phyloP scores from a whole-genome alignment of 2,797 vertebrate species.

The Monodelphis domestica region DNA sequence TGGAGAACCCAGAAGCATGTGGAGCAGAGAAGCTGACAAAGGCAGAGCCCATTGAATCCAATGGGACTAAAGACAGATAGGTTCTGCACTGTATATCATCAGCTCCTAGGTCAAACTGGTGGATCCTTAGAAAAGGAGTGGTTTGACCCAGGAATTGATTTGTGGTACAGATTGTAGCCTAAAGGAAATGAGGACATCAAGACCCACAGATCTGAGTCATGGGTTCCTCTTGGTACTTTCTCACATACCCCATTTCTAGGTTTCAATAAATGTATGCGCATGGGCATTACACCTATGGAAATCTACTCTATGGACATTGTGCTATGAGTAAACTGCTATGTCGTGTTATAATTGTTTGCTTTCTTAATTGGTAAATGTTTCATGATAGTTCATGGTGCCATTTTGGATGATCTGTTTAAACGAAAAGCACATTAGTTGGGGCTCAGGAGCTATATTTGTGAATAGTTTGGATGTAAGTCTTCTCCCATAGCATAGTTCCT shows the following conservation, averaged over 20 bases:
- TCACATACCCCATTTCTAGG: background rate
- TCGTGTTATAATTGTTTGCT: background rate
- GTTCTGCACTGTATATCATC: no score
- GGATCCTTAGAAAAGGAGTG: background rate
- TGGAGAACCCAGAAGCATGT: background rate
- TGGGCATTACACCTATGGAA: background rate
- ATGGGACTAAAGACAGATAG: background rate
- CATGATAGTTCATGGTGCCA: background rate
- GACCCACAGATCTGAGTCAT: background rate
- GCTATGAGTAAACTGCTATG: background rate
- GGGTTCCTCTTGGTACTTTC: background rate
- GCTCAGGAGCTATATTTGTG: background rate
- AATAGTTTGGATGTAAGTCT: background rate
- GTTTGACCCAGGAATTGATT: background rate
- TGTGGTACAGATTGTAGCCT: background rate
- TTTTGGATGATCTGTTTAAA: background rate
- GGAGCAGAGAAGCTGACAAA: background rate
- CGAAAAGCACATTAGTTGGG: background rate
- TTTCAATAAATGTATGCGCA: background rate
- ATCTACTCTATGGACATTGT: background rate
- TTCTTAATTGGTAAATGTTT: background rate
- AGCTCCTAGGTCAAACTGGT: no score
- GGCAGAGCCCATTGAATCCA: background rate
- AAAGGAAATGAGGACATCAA: background rate
- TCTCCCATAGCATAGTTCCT: background rate